Conservation (phyloP, 2,888 invertebrate species). For the Lasioglossum marginatum region DNA sequence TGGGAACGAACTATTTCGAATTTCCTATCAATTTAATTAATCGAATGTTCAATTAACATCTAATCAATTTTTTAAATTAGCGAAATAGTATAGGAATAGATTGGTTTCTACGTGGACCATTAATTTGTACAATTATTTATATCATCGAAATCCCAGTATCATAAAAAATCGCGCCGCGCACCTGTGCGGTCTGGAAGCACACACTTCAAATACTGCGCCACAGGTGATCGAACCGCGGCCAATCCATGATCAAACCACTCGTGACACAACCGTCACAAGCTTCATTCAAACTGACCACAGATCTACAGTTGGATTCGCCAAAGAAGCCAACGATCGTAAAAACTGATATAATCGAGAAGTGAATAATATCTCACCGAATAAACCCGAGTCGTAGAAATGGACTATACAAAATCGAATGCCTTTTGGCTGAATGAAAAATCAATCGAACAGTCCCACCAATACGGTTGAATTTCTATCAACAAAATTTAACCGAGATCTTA, state of each 20-base stretch:
- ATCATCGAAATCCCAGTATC: too few species aligned
- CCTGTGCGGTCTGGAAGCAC: constrained; percentile 2
- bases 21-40: not conserved
- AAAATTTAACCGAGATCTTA: too few species aligned
- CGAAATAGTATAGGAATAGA: too few species aligned
- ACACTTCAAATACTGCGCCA: not conserved
- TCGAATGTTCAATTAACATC: not conserved
- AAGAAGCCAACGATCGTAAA: not conserved
- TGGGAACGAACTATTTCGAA: not conserved
- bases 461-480: too few species aligned
- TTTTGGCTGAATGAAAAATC: too few species aligned
- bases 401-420: not conserved
- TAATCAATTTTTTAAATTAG: not conserved
- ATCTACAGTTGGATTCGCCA: not conserved
- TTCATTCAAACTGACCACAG: not conserved
- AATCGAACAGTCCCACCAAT: too few species aligned
- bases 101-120: too few species aligned
- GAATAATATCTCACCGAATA: constrained; percentile 6
- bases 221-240: constrained; percentile 1
- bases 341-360: constrained; percentile 1
- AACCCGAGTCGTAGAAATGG: not conserved
- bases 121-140: too few species aligned
- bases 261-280: not conserved
- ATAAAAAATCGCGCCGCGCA: not conserved
- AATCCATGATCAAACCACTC: constrained; percentile 2